A percentile compares a stretch with the other conserved stretches of the same genome.
These are phyloP conservation scores for Pteruthius melanotis DNA, from an alignment of 2,113 vertebrate species.

Conservation along the genomic window DNA sequence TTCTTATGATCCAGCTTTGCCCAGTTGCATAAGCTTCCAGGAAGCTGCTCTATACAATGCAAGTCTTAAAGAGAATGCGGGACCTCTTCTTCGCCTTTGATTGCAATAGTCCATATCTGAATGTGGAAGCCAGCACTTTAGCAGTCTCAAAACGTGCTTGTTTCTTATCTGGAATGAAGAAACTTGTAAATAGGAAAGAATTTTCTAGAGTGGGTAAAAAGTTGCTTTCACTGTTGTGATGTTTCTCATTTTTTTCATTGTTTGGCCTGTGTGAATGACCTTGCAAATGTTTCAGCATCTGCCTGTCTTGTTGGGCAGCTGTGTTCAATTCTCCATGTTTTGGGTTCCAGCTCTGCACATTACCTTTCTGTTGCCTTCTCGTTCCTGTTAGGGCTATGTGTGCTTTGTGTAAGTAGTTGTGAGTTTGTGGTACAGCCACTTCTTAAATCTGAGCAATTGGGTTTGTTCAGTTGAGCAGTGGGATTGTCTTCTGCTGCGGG, in stretches of 20 bases:
- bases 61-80: not conserved
- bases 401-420: not conserved
- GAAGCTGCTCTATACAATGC: not conserved
- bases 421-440: not conserved
- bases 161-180: not conserved
- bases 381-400: not conserved
- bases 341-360: not conserved
- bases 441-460: not conserved
- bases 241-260: not conserved
- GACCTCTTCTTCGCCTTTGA: not conserved
- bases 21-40: slow-evolving; percentile 34
- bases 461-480: not conserved
- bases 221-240: not conserved
- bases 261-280: not conserved
- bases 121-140: not conserved
- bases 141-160: not conserved
- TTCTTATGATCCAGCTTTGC: slow-evolving; percentile 31
- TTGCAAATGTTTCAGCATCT: not conserved
- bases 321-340: not conserved
- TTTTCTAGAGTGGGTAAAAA: not conserved
- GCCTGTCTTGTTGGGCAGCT: not conserved
- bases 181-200: not conserved
- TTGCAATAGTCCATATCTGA: not conserved
- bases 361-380: not conserved
- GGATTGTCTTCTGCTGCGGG: not conserved